phyloP scores from a whole-genome alignment of 92 coral and sea anemone genomes.

The Blastomussa wellsi region DNA sequence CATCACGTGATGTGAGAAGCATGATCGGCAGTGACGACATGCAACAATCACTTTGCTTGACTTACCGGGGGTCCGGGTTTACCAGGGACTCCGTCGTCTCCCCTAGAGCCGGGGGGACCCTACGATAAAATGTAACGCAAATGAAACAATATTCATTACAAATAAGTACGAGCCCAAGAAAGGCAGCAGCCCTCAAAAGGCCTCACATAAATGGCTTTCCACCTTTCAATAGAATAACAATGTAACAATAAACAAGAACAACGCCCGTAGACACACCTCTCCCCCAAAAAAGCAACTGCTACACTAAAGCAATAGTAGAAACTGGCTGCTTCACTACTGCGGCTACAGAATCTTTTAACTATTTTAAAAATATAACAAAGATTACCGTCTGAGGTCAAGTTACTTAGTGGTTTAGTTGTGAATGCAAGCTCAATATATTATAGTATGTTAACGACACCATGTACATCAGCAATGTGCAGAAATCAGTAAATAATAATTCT shows the following conservation, averaged over 20 bases:
- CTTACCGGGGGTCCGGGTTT: constrained; percentile 82
- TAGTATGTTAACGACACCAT: neutral
- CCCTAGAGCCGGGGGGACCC: constrained; percentile 92
- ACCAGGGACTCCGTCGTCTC: constrained; percentile 80
- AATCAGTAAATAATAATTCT: neutral
- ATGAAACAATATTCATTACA: neutral
- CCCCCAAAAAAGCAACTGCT: too few relatives aligned
- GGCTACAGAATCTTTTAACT: neutral
- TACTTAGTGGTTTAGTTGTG: neutral
- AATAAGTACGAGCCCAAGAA: neutral
- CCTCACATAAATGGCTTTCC: too few relatives aligned
- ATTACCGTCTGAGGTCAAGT: neutral
- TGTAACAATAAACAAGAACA: too few relatives aligned
- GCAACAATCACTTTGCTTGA: neutral
- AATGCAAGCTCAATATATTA: neutral
- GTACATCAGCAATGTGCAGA: neutral
- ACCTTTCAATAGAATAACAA: too few relatives aligned
- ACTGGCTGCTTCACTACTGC: too few relatives aligned
- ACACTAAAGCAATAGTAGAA: too few relatives aligned
- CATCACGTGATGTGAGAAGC: neutral
- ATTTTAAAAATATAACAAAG: neutral
- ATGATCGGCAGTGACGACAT: neutral
- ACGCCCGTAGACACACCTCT: too few relatives aligned
- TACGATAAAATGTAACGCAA: neutral
- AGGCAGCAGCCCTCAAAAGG: too few relatives aligned